These are phyloP conservation scores for Zoanthus sansibaricus DNA, from an alignment of 92 coral and sea anemone species.

Conservation along the genomic window DNA sequence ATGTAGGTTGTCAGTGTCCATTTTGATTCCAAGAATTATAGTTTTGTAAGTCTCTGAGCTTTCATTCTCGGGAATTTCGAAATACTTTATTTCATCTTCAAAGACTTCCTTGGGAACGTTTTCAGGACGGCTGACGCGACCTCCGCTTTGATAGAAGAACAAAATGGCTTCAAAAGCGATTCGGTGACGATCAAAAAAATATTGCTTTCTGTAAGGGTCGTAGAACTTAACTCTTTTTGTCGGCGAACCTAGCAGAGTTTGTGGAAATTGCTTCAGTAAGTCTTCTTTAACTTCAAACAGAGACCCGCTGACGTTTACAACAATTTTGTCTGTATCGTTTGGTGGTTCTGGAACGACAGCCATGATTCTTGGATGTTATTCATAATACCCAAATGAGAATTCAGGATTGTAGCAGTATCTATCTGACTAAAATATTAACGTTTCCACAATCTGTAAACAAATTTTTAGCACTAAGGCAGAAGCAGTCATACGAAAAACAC, in stretches of 20 bases:
- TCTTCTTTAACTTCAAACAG: conserved; percentile 77
- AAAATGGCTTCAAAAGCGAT: conserved; percentile 90
- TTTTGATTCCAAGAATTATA: conserved; percentile 69
- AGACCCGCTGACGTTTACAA: conserved; percentile 84
- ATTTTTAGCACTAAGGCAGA: neutral
- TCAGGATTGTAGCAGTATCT: neutral
- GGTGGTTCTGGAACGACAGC: conserved; percentile 14
- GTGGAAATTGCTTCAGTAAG: conserved; percentile 71
- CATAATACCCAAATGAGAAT: neutral
- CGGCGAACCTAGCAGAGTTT: conserved; percentile 80
- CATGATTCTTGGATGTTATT: conserved; percentile 1
- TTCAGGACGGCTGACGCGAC: conserved; percentile 79
- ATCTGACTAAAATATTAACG: neutral
- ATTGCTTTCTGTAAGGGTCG: conserved; percentile 71
- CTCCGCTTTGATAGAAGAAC: conserved; percentile 88
- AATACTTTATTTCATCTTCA: conserved; percentile 81
- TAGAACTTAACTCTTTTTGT: conserved; percentile 72
- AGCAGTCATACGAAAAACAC: neutral
- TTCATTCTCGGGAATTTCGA: conserved; percentile 72
- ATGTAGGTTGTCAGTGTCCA: conserved; percentile 58
- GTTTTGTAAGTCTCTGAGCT: conserved; percentile 64
- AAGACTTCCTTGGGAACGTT: conserved; percentile 85
- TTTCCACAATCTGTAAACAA: conserved; percentile 1
- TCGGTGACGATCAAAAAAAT: conserved; percentile 92
- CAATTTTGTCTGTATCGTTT: conserved; percentile 46